A percentile compares a stretch with the other conserved stretches of the same genome.
Conservation (phyloP, 1,140 invertebrate genomes). For the Lamellibrachia luymesi region DNA sequence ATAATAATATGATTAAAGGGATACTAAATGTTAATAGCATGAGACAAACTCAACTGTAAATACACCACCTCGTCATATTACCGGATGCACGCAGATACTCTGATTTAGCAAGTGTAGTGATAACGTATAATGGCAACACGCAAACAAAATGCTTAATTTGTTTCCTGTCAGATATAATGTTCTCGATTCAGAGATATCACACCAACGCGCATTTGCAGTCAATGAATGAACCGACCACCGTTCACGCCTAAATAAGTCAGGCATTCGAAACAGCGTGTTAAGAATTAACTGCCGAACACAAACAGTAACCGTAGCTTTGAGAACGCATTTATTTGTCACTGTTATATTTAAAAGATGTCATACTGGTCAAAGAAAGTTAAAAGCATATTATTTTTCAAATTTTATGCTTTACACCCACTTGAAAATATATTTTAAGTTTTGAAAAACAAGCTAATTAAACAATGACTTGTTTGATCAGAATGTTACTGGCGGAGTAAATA, state of each 20-base stretch:
- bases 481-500: too few species aligned
- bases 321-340: background rate
- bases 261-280: background rate
- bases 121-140: background rate
- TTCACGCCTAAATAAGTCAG: background rate
- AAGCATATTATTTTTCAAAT: too few species aligned
- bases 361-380: too few species aligned
- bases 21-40: too few species aligned
- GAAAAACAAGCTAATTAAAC: too few species aligned
- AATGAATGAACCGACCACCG: background rate
- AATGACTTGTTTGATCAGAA: too few species aligned
- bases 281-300: background rate
- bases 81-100: background rate
- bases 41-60: too few species aligned
- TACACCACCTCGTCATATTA: too few species aligned
- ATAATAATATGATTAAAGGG: too few species aligned
- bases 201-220: background rate
- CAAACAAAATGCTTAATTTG: background rate
- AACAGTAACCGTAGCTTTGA: background rate
- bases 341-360: background rate
- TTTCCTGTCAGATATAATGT: background rate
- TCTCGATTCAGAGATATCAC: background rate
- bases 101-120: background rate
- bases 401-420: background rate
- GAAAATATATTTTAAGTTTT: background rate